Evolutionary conservation across 2,888 invertebrate species (phyloP), one percentile per base, ranked within the genome.

Genomic region (Dryobota labecula): DNA sequence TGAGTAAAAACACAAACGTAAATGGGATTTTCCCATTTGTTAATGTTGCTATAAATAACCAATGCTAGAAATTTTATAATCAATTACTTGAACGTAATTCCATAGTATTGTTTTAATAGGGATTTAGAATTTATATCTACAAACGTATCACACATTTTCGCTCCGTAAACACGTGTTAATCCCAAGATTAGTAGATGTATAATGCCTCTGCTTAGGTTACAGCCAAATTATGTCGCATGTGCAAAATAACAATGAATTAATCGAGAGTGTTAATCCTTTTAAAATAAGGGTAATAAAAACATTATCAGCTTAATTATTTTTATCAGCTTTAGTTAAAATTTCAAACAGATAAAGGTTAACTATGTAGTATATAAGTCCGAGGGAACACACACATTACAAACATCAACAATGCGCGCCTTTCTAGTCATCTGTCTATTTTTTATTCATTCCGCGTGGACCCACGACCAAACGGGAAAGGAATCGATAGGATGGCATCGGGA

Each of bases 401-500:
- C 73, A 49, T 65, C 33, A 61, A 89, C 70, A 75, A 92, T 92
- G 92, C 87, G 86, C 73, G 72, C 61, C 15, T 61, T 88, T n/a
- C 67, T 89, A 47, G 53, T 90, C 41, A 65, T 90, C 68, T 72
- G 78, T 77, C 54, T 90, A 24, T 77, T 92, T 33, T 86, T 80
- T 61, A 65, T 86, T 38, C 70, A 81, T 18, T 73, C 81, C 8
- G 65, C 81, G 43, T 82, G 78, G 80, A 75, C 83, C 45, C 66
- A 84, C 53, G 76, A 70, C 57, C 72, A 72, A 41, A 61, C 45
- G 20, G 74, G 72, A 20, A 84, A 85, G 36, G 85, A 84, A 20
- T 85, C 86, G 24, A 71, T 84, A 57, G 92, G 92, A 60, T 94
- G 92, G 92, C 93, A 93, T 80, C 81, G 84, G 56, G 86, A 80